Evolutionary conservation across 2,888 invertebrate species (phyloP).

Genomic region (Lydus trimaculatus): DNA sequence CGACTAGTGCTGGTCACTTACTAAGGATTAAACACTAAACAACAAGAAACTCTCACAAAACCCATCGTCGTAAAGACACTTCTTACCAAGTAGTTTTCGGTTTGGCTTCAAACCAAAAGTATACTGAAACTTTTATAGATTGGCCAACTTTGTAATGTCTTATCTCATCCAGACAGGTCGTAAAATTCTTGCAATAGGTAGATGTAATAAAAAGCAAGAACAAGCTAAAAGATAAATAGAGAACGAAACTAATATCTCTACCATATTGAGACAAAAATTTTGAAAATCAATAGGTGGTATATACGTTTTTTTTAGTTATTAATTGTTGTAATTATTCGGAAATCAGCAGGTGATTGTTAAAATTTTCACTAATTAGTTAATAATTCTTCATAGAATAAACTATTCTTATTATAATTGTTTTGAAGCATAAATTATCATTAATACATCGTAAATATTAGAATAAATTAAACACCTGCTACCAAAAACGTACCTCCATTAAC

Average conservation of each 20-base stretch:
- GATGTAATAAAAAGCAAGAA: slow-evolving; percentile 35
- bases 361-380: neutral
- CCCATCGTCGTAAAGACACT: slow-evolving; percentile 47
- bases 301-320: neutral
- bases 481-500: neutral
- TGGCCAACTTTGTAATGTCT: slow-evolving; percentile 60
- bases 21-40: slow-evolving; percentile 32
- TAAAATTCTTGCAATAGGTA: slow-evolving; percentile 57
- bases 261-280: neutral
- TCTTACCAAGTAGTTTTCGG: slow-evolving; percentile 39
- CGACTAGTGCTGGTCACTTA: slow-evolving; percentile 25
- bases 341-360: neutral
- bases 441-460: neutral
- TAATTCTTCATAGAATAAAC: neutral
- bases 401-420: neutral
- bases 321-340: neutral
- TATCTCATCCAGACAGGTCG: slow-evolving; percentile 56
- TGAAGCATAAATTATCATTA: neutral
- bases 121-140: slow-evolving; percentile 46
- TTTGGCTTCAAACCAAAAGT: slow-evolving; percentile 51
- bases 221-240: neutral
- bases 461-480: neutral
- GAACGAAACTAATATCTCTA: neutral
- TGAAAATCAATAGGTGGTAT: neutral
- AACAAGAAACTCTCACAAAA: slow-evolving; percentile 41